Percentiles rank a stretch among this genome's conserved stretches.
These are phyloP conservation scores for Saxidomus purpurata DNA, from an alignment of 1,140 invertebrate species.

Conservation along the genomic window DNA sequence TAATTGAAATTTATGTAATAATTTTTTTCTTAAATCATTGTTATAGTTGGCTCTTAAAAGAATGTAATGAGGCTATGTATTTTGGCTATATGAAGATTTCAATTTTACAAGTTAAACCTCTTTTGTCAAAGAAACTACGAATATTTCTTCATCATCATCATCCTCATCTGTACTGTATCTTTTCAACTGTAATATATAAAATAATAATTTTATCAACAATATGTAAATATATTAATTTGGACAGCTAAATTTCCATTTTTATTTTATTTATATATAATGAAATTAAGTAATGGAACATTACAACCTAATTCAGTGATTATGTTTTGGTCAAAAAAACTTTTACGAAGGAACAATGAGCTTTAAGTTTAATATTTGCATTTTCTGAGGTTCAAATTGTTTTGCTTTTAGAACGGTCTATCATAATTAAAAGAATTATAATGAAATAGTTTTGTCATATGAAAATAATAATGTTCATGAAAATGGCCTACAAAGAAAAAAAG, in stretches of 20 bases:
- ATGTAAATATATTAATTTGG: constrained; percentile 28
- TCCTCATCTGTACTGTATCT: constrained; percentile 33
- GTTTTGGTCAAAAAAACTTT: constrained; percentile 35
- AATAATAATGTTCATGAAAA: constrained; percentile 7
- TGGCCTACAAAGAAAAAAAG: constrained; percentile 2
- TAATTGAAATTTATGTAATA: constrained; percentile 35
- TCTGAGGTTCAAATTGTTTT: not conserved
- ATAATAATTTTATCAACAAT: constrained; percentile 34
- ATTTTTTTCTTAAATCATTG: constrained; percentile 9
- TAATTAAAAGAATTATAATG: not conserved
- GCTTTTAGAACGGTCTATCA: not conserved
- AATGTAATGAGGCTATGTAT: constrained; percentile 24
- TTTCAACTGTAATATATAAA: constrained; percentile 37
- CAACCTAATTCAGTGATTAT: constrained; percentile 18
- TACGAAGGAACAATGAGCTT: constrained; percentile 8
- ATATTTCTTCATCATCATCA: constrained; percentile 25
- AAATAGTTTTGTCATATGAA: not conserved
- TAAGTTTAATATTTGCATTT: not conserved
- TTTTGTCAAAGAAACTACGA: constrained; percentile 31
- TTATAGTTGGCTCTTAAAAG: constrained; percentile 21
- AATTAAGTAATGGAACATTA: too few relatives aligned
- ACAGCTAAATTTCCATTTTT: constrained; percentile 31
- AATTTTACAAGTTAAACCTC: constrained; percentile 18
- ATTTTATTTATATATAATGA: constrained; percentile 35
- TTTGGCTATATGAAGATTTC: constrained; percentile 8